Percentiles rank a stretch among this genome's conserved stretches.
Conservation (phyloP, 2,888 invertebrate species). For the Dryadula phaetusa region DNA sequence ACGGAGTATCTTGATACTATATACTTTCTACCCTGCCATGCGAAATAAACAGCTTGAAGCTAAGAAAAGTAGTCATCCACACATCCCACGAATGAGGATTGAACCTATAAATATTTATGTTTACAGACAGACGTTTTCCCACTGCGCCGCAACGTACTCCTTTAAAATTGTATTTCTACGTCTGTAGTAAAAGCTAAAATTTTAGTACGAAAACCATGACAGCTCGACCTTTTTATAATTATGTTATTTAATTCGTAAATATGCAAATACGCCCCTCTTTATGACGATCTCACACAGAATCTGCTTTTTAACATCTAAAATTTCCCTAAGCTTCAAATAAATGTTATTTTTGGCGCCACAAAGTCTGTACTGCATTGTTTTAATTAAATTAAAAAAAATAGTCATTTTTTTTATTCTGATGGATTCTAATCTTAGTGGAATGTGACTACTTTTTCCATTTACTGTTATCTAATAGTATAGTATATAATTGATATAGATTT, state of each 20-base stretch:
- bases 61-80: no score
- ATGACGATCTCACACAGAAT: conserved; percentile 28
- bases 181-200: background rate
- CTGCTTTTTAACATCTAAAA: conserved; percentile 27
- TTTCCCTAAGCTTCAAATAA: conserved; percentile 29
- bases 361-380: background rate
- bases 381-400: conserved; percentile 19
- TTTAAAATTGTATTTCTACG: background rate
- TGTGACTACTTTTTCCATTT: no score
- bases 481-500: no score
- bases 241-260: conserved; percentile 45
- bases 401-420: no score
- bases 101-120: no score
- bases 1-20: no score
- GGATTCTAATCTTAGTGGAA: no score
- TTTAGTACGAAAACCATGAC: background rate
- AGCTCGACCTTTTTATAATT: conserved; percentile 30
- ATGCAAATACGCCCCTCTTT: conserved; percentile 45
- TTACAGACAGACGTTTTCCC: background rate
- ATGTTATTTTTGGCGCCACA: conserved; percentile 21
- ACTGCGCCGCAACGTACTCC: no score
- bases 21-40: no score
- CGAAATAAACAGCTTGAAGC: no score
- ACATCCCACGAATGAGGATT: no score
- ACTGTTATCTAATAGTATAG: no score